phyloP scores from a whole-genome alignment of 2,113 vertebrate species.

The Anguilla rostrata region DNA sequence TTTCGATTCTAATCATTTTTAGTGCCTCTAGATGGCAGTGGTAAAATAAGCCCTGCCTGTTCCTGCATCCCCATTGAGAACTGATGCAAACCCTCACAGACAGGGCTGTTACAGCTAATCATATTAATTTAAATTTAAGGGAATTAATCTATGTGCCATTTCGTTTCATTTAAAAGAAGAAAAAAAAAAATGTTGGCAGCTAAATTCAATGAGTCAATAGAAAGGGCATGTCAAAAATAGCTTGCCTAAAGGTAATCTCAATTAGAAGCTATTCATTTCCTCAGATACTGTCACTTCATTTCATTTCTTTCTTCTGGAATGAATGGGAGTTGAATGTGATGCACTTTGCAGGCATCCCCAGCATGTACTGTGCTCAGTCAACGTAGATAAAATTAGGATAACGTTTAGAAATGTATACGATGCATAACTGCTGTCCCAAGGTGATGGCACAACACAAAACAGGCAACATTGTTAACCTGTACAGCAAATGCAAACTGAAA shows the following conservation, averaged over 20 bases:
- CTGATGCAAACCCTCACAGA: neutral
- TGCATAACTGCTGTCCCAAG: too few relatives aligned
- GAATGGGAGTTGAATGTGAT: constrained; percentile 19
- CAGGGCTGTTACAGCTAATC: neutral
- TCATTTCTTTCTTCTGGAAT: neutral
- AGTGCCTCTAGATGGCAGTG: constrained; percentile 23
- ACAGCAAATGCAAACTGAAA: constrained; percentile 7
- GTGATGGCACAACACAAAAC: neutral
- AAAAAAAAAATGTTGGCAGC: constrained; percentile 2
- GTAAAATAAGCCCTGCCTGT: neutral
- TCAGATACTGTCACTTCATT: neutral
- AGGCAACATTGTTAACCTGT: neutral
- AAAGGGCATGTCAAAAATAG: constrained; percentile 8
- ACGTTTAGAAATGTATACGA: too few relatives aligned
- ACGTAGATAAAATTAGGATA: too few relatives aligned
- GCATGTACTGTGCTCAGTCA: too few relatives aligned
- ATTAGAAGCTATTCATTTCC: neutral
- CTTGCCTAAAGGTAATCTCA: constrained; percentile 14
- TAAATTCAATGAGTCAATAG: constrained; percentile 7
- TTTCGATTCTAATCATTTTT: neutral
- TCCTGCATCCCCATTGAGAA: neutral
- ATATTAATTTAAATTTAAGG: neutral
- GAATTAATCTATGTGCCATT: neutral
- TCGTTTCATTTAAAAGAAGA: neutral
- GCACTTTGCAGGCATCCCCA: neutral